Conservation (phyloP, 2,888 invertebrate species). For the Caprella mutica region DNA sequence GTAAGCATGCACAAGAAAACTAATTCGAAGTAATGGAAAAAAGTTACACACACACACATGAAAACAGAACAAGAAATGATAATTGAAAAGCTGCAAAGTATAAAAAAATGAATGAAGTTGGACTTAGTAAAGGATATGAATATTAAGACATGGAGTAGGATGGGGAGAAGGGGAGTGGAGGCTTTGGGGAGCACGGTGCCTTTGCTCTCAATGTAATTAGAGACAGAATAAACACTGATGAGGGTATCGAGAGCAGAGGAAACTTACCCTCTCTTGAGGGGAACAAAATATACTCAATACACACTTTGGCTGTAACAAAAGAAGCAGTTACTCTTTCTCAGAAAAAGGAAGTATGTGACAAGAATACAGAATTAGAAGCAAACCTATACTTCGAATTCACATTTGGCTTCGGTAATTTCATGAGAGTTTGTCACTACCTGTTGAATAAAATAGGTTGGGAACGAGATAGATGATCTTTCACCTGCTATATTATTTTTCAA, state of each 20-base stretch:
- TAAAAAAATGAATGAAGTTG: slow-evolving; percentile 4
- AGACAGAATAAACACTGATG: slow-evolving; percentile 3
- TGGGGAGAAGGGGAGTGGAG: background rate
- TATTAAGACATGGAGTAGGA: background rate
- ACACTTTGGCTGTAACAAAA: too few relatives aligned
- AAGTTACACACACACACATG: slow-evolving; percentile 1
- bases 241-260: slow-evolving; percentile 7
- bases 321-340: too few relatives aligned
- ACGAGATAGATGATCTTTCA: too few relatives aligned
- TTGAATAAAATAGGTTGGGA: too few relatives aligned
- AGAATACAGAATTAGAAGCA: too few relatives aligned
- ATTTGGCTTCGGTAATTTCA: too few relatives aligned
- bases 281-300: too few relatives aligned
- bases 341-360: too few relatives aligned
- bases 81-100: background rate
- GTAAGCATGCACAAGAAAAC: background rate
- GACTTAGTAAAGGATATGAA: background rate
- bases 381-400: too few relatives aligned
- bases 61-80: slow-evolving; percentile 2
- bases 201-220: background rate
- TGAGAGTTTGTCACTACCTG: too few relatives aligned
- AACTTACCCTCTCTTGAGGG: too few relatives aligned
- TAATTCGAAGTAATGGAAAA: background rate
- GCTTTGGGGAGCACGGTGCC: background rate
- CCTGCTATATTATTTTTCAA: too few relatives aligned